Percentiles rank a stretch among this genome's conserved stretches.
Evolutionary conservation across 2,888 invertebrate genomes (phyloP).

Genomic region (Melitaea athalia): DNA sequence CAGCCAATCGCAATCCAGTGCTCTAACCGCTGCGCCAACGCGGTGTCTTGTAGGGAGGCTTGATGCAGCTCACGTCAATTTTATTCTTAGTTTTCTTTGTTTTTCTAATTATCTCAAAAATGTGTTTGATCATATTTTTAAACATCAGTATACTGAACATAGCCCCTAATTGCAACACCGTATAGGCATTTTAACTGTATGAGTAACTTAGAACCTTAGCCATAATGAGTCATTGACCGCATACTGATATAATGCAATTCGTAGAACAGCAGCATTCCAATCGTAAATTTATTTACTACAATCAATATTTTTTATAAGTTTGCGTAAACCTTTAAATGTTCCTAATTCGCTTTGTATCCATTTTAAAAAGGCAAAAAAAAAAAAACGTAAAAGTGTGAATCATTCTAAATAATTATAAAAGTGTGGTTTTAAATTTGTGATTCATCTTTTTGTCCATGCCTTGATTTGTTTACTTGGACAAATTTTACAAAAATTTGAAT

Average conservation of each 20-base stretch:
- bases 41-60: no score
- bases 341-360: background rate
- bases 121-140: background rate
- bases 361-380: background rate
- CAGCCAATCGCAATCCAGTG: no score
- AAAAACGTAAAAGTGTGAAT: background rate
- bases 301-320: background rate
- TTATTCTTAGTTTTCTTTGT: background rate
- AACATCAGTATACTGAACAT: background rate
- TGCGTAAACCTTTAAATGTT: background rate
- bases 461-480: background rate
- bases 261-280: slow-evolving; percentile 33
- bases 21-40: no score
- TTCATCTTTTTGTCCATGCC: background rate
- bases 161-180: slow-evolving; percentile 18
- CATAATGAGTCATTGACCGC: slow-evolving; percentile 56
- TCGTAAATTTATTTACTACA: slow-evolving; percentile 15
- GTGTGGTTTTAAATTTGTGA: slow-evolving; percentile 4
- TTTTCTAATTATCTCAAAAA: background rate
- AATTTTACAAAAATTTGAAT: background rate
- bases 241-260: slow-evolving; percentile 42
- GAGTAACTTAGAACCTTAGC: slow-evolving; percentile 52
- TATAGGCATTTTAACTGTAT: slow-evolving; percentile 41
- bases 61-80: slow-evolving; percentile 3
- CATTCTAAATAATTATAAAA: slow-evolving; percentile 3